Evolutionary conservation across 2,797 vertebrate species (phyloP).

Genomic region (Anniella stebbinsi): DNA sequence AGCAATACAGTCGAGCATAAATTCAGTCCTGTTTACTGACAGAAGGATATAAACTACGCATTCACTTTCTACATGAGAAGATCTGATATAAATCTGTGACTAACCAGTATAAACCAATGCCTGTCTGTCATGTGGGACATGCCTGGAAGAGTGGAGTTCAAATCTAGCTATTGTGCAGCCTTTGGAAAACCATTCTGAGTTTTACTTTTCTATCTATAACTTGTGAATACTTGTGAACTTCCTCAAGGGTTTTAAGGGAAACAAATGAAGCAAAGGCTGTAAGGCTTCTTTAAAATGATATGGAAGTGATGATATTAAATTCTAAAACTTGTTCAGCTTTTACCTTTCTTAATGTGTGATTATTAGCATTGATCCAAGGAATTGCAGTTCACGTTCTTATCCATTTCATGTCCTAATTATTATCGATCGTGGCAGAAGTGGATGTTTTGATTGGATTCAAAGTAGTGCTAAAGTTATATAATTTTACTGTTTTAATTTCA

Average conservation of each 20-base stretch:
- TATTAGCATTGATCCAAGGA: background rate
- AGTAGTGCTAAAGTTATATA: constrained; percentile 66
- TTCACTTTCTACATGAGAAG: background rate
- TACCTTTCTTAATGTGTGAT: background rate
- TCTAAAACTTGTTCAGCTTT: background rate
- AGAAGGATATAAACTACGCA: background rate
- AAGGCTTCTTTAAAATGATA: background rate
- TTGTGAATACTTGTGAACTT: background rate
- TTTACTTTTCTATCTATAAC: background rate
- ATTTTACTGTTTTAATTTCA: constrained; percentile 73
- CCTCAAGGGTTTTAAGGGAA: background rate
- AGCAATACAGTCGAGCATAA: background rate
- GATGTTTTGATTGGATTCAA: constrained; percentile 15
- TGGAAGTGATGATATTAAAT: background rate
- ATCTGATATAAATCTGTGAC: background rate
- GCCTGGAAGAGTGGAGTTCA: background rate
- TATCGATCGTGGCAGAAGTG: background rate
- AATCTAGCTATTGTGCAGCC: background rate
- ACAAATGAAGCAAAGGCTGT: background rate
- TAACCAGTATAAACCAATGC: background rate
- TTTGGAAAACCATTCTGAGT: background rate
- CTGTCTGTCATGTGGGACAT: background rate
- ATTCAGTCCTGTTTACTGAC: background rate
- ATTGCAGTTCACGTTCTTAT: constrained; percentile 2
- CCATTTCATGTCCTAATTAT: constrained; percentile 11